Base-by-base conservation (phyloP, 1,140 invertebrate genomes). In the Macrostomum lignano region DNA sequence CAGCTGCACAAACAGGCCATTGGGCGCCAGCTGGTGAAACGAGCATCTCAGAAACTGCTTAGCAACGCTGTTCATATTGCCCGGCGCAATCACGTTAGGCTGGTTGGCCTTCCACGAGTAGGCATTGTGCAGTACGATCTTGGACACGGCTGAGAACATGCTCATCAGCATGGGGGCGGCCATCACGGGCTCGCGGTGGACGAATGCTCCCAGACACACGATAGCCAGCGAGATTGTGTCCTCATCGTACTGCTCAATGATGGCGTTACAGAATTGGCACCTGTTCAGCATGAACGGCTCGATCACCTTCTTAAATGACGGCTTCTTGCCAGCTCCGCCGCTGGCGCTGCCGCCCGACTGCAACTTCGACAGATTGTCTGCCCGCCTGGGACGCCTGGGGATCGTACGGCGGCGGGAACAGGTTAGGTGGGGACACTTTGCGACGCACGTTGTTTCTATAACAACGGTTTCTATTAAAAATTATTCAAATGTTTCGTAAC, bases 41-140 rank as follows among this genome's bases (percentile, higher is more conserved):
- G 84, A 72, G 52, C 86, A 93, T 41, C 88, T 67, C 25, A 98
- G 61, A 58, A 96, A 91, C 56, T 96, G 88, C 53, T 84, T 71
- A 1, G 84, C 82, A 24, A 91, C 78, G 52, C 78, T 86, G 6
- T 49, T 40, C 41, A 44, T 47, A 46, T 58, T 60, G 17, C 52
- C 51, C 7, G 57, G 55, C 11, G 55, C 44, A 33, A 58, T 46
- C n/a, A 56, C 25, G 19, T 33, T 10, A n/a, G 11, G 32, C 20
- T n/a, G n/a, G n/a, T n/a, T 36, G 20, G 29, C n/a, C 14, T 36
- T 38, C 7, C 21, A 36, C 36, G 33, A 23, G 11, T 25, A 25
- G 19, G 37, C 28, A 6, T 10, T 2, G 17, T 37, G n/a, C 9
- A 17, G 7, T n/a, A 31, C 38, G 47, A 59, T 82, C 74, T 73